These are phyloP conservation scores for Spisula solida DNA, from an alignment of 2,888 invertebrate species.

Conservation along the genomic window DNA sequence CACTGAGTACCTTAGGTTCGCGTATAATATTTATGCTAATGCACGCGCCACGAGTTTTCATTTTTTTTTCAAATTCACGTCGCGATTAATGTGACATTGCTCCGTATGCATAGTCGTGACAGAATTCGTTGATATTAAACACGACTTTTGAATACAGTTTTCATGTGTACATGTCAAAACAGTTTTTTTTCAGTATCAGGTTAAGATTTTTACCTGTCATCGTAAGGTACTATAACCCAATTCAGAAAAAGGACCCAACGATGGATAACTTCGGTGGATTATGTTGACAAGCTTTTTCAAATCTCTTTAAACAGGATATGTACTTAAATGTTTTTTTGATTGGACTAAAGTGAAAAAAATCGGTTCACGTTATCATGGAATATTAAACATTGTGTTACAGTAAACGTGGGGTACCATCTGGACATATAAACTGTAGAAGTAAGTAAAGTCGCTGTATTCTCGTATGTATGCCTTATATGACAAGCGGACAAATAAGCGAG, in stretches of 20 bases:
- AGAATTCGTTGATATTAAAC: neutral
- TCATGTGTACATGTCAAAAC: neutral
- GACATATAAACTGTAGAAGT: neutral
- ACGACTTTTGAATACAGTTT: neutral
- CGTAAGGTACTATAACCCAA: neutral
- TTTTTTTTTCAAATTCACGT: slow-evolving; percentile 10
- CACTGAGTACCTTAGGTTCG: neutral
- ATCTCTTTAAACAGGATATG: slow-evolving; percentile 10
- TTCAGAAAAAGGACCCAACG: neutral
- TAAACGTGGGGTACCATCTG: too few species aligned
- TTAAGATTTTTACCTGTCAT: neutral
- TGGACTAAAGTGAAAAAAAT: neutral
- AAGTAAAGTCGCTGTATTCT: neutral
- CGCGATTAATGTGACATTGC: neutral
- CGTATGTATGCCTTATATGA: neutral
- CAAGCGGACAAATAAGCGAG: neutral
- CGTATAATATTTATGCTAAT: slow-evolving; percentile 12
- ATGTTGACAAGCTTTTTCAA: neutral
- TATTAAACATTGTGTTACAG: neutral
- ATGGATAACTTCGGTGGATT: neutral
- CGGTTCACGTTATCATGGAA: neutral
- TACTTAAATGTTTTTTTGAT: slow-evolving; percentile 18
- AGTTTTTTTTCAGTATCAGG: neutral
- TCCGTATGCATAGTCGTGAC: neutral
- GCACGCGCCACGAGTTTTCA: slow-evolving; percentile 19